These are phyloP conservation scores for Thecocarcelia acutangulata DNA, from an alignment of 2,888 invertebrate species.

Conservation along the genomic window DNA sequence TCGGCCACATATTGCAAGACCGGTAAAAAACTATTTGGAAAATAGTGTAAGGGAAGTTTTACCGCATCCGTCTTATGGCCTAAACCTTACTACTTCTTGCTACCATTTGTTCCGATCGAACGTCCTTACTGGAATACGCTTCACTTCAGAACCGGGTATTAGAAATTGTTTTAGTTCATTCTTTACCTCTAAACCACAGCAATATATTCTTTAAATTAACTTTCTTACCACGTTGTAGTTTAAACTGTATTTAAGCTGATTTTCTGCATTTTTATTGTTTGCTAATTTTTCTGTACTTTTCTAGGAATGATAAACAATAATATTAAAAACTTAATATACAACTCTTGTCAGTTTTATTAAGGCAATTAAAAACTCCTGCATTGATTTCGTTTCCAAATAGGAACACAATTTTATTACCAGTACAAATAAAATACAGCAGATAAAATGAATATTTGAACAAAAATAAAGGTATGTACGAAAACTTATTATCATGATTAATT, in stretches of 20 bases:
- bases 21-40: too few relatives aligned
- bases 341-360: not conserved
- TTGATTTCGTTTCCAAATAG: constrained; percentile 17
- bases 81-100: too few relatives aligned
- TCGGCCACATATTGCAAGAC: too few relatives aligned
- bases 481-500: constrained; percentile 40
- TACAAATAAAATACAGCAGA: not conserved
- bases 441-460: not conserved
- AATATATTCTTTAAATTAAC: too few relatives aligned
- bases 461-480: constrained; percentile 21
- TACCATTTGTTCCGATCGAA: too few relatives aligned
- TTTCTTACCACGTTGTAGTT: too few relatives aligned
- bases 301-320: not conserved
- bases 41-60: too few relatives aligned
- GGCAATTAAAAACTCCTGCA: constrained; percentile 13
- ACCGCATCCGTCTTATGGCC: too few relatives aligned
- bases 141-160: too few relatives aligned
- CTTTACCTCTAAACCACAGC: too few relatives aligned
- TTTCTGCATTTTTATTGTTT: not conserved
- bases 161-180: too few relatives aligned
- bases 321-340: not conserved
- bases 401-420: constrained; percentile 5
- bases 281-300: not conserved
- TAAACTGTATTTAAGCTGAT: not conserved
- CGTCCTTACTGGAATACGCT: too few relatives aligned